Conservation (phyloP, 2,113 vertebrate species). For the Trogon melanurus region DNA sequence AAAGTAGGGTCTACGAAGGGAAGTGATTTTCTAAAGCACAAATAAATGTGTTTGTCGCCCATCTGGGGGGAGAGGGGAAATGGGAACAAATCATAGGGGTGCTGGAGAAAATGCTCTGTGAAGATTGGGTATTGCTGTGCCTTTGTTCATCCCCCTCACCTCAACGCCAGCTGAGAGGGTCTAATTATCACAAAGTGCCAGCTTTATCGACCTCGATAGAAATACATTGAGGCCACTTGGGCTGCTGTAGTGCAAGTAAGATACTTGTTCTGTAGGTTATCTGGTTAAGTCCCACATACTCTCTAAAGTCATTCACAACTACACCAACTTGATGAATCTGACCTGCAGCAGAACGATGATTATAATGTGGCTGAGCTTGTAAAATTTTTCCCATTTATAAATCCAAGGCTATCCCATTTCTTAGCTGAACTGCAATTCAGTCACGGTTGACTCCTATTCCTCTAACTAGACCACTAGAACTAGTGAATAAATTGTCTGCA, state of each 20-base stretch:
- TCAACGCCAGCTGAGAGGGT: neutral
- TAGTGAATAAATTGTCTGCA: neutral
- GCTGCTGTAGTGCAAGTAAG: neutral
- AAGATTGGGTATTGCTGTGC: neutral
- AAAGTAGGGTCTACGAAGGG: neutral
- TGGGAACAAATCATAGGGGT: neutral
- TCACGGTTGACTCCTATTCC: neutral
- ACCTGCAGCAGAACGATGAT: neutral
- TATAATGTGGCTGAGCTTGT: neutral
- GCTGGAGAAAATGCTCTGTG: neutral
- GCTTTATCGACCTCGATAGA: accelerated
- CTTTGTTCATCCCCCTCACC: neutral
- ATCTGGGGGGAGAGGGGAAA: neutral
- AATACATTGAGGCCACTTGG: neutral
- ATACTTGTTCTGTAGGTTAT: neutral
- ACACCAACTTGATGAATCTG: neutral
- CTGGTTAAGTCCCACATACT: neutral
- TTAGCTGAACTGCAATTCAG: neutral
- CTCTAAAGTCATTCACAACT: neutral
- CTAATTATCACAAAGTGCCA: neutral
- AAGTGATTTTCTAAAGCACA: neutral
- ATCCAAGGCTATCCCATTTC: neutral
- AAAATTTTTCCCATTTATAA: neutral
- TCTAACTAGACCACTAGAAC: neutral
- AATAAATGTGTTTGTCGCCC: neutral